A percentile compares a stretch with the other conserved stretches of the same genome.
phyloP scores from a whole-genome alignment of 2,888 invertebrate genomes.

The Leptopilina drosophilae region DNA sequence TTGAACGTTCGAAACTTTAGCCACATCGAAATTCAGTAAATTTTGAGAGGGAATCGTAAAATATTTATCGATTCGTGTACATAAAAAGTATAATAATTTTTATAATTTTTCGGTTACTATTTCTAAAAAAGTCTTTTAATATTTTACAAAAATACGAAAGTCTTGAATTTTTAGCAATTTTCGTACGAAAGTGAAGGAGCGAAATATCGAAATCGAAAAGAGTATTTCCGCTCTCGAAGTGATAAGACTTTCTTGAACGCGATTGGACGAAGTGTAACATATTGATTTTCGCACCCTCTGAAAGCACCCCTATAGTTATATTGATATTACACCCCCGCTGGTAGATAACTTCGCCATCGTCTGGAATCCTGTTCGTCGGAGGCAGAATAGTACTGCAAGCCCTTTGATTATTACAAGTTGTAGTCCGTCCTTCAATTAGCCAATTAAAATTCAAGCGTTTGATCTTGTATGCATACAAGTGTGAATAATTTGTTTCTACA shows the following conservation, averaged over 20 bases:
- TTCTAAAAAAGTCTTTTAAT: too few species aligned
- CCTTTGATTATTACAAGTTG: constrained; percentile 50
- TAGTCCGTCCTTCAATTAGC: background rate
- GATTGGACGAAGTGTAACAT: constrained; percentile 7
- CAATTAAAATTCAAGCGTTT: background rate
- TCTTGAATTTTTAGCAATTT: too few species aligned
- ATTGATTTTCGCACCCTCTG: constrained; percentile 33
- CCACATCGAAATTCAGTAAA: too few species aligned
- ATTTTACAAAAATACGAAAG: too few species aligned
- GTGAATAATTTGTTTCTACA: too few species aligned
- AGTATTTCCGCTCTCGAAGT: background rate
- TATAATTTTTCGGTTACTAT: too few species aligned
- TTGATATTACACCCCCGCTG: constrained; percentile 48
- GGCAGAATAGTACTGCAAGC: constrained; percentile 68
- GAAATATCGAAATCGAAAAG: background rate
- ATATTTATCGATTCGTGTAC: background rate
- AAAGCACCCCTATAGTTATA: constrained; percentile 26
- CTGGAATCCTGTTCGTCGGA: constrained; percentile 64
- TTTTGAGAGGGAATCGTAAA: background rate
- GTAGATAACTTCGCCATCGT: constrained; percentile 42
- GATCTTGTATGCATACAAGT: background rate
- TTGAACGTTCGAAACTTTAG: too few species aligned
- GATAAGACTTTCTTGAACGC: background rate
- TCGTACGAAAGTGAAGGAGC: too few species aligned
- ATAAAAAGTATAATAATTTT: too few species aligned